Base-by-base conservation (phyloP, 2,113 vertebrate genomes). In the Lampris megalopsis region DNA sequence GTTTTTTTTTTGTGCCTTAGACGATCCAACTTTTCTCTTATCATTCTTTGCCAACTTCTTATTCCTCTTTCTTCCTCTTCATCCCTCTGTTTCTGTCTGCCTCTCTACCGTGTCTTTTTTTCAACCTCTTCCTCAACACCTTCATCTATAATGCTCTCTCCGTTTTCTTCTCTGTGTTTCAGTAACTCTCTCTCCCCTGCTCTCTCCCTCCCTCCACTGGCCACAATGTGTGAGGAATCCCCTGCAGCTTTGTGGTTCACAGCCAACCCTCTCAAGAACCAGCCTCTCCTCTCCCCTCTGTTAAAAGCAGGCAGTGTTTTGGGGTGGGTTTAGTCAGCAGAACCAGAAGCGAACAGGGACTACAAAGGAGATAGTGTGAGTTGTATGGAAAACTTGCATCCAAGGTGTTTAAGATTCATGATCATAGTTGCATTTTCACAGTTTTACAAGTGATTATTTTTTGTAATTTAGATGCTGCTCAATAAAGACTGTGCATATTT, bases 201-300 rank as follows among this genome's bases (percentile, higher is more conserved):
- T 9, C 24, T 72, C 72, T n/a, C 56, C 72, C 68, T 59, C 41
- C 52, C 56, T 50, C 37, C 35, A 10, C 42, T 24, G 41, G 52
- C 78, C 73, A 75, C 75, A 84, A 76, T 65, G 80, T 71, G 73
- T 37, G 36, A 80, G 77, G 83, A 89, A 87, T 80, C 71, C 68
- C 47, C 67, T 74, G 79, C 77, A 77, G 79, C 63, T 9, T 1
- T 35, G 60, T 0, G 50, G 66, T 72, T 82, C 73, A 68, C 63
- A 73, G 68, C 66, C 67, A 75, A 59, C 67, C 9, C 41, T 52
- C 24, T 40, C 48, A 58, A 66, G 62, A 74, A 69, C 49, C 2
- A 1, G 24, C 11, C 13, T 4, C n/a, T 53, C 50, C n/a, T 53
- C 50, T 11, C 9, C 11, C 11, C 11, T 52, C 49, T 45, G 4